A percentile compares a stretch with the other conserved stretches of the same genome.
Conservation (phyloP, 2,888 invertebrate genomes). For the Pachycephus smyrnensis region DNA sequence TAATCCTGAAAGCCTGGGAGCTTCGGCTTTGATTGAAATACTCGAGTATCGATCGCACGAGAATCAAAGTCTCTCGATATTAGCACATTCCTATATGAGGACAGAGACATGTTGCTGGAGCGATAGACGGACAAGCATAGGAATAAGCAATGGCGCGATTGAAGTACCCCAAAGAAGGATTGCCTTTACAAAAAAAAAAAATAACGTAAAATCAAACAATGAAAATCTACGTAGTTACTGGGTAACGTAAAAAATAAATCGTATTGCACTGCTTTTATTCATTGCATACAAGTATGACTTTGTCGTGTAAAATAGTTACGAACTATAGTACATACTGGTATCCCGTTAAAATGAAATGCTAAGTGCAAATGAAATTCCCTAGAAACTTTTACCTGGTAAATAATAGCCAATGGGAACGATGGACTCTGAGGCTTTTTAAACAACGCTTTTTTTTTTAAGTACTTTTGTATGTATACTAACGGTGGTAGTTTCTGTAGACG, state of each 20-base stretch:
- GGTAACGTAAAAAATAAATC: too few relatives aligned
- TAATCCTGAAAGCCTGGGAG: not conserved
- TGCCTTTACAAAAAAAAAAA: not conserved
- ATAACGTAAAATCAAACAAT: not conserved
- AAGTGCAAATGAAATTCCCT: not conserved
- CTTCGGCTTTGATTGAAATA: not conserved
- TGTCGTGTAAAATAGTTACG: not conserved
- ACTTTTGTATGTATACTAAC: not conserved
- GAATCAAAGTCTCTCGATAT: not conserved
- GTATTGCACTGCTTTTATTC: too few relatives aligned
- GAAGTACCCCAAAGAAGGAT: not conserved
- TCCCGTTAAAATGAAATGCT: not conserved
- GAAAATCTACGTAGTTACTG: not conserved
- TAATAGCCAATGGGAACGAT: not conserved
- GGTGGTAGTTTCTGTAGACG: not conserved
- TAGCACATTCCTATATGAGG: not conserved
- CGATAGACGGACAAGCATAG: not conserved
- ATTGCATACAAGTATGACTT: not conserved
- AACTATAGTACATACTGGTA: not conserved
- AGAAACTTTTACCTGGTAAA: not conserved
- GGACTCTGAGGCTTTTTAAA: not conserved
- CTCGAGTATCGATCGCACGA: not conserved
- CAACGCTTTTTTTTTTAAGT: not conserved
- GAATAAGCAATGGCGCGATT: not conserved
- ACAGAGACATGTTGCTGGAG: not conserved